phyloP scores from a whole-genome alignment of 2,797 vertebrate genomes.

The Anableps anableps region DNA sequence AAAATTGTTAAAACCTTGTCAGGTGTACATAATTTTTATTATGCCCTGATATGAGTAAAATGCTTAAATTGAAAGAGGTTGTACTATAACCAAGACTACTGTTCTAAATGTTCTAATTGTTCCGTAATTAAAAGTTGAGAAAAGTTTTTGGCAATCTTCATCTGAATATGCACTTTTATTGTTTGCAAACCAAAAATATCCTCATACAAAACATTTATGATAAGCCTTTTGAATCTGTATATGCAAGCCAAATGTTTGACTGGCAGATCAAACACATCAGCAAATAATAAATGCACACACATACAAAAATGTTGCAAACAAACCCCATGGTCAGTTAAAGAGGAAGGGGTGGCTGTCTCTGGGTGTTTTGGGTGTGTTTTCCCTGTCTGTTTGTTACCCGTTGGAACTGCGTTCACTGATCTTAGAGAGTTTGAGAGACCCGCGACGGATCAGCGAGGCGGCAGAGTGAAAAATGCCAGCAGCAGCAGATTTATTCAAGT shows the following conservation, averaged over 20 bases:
- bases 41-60: not conserved
- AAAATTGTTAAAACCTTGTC: not conserved
- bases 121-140: not conserved
- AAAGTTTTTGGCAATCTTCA: not conserved
- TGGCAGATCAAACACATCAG: constrained; percentile 29
- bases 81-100: not conserved
- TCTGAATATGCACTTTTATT: not conserved
- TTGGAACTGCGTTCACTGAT: constrained; percentile 30
- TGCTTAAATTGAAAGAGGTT: not conserved
- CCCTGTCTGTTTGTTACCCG: constrained; percentile 16
- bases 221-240: not conserved
- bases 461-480: constrained; percentile 74
- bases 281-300: constrained; percentile 28
- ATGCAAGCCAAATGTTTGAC: not conserved
- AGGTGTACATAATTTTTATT: not conserved
- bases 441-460: constrained; percentile 56
- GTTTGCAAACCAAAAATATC: not conserved
- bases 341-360: constrained; percentile 9
- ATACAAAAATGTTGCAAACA: constrained; percentile 5
- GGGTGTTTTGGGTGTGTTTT: not conserved
- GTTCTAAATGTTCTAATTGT: not conserved
- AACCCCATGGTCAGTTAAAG: not conserved
- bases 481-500: constrained; percentile 66
- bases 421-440: constrained; percentile 31
- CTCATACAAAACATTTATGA: not conserved